Conservation (phyloP, 2,888 invertebrate species). For the Ptycholaimellus sp. region DNA sequence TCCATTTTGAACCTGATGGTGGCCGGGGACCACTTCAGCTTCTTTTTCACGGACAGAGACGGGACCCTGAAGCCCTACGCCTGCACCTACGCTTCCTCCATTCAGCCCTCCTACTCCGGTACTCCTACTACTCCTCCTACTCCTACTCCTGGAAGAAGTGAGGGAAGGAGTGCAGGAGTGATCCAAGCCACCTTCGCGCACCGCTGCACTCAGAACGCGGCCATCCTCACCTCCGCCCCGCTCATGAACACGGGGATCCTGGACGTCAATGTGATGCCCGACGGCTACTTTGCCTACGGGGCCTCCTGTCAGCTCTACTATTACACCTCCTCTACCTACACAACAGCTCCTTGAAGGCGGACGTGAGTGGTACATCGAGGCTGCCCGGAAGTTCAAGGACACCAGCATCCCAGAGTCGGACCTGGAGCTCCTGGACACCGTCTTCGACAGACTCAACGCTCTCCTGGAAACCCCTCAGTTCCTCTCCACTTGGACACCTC, state of each 20-base stretch:
- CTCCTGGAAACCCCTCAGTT: constrained; percentile 17
- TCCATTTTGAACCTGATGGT: constrained; percentile 16
- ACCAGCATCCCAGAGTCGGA: constrained; percentile 15
- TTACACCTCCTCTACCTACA: background rate
- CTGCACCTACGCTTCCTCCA: constrained; percentile 21
- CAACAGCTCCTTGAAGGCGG: too few species aligned
- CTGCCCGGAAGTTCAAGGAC: constrained; percentile 23
- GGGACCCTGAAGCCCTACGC: constrained; percentile 23
- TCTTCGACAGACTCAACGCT: constrained; percentile 14
- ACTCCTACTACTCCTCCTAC: too few species aligned
- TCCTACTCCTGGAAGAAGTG: too few species aligned
- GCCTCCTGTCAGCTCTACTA: constrained; percentile 17
- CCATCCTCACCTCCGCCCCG: constrained; percentile 24
- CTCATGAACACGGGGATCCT: constrained; percentile 20
- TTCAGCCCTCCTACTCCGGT: constrained; percentile 25
- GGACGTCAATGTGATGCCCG: constrained; percentile 17
- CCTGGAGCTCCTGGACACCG: constrained; percentile 15
- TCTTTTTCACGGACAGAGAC: constrained; percentile 24
- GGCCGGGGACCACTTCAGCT: constrained; percentile 22
- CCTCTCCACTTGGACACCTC: too few species aligned
- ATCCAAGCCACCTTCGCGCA: too few species aligned
- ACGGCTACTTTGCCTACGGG: constrained; percentile 24
- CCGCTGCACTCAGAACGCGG: constrained; percentile 23
- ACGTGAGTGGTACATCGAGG: constrained; percentile 23
- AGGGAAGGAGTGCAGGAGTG: too few species aligned